These are phyloP conservation scores for Acleris laterana DNA, from an alignment of 2,888 invertebrate genomes.

Conservation along the genomic window DNA sequence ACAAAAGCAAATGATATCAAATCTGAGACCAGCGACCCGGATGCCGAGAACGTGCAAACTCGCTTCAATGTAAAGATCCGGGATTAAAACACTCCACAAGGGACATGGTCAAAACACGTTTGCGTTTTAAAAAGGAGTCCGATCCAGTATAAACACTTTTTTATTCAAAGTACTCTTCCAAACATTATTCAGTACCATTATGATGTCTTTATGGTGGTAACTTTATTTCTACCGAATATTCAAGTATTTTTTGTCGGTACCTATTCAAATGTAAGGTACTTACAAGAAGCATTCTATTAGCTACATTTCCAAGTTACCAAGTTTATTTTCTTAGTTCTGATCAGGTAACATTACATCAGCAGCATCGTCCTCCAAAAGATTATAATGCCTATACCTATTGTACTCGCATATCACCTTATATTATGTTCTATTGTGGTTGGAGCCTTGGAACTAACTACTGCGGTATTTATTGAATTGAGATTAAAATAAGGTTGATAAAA, in stretches of 20 bases:
- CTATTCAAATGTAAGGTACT: not conserved
- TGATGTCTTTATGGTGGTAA: slow-evolving; percentile 7
- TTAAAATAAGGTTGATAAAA: no score
- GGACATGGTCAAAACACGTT: slow-evolving; percentile 33
- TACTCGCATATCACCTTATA: slow-evolving; percentile 21
- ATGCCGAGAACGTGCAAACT: slow-evolving; percentile 44
- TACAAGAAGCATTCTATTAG: slow-evolving; percentile 1
- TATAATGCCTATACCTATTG: slow-evolving; percentile 8
- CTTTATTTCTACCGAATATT: not conserved
- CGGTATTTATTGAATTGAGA: not conserved
- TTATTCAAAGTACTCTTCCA: slow-evolving; percentile 27
- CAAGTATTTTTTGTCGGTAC: no score
- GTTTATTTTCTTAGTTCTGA: slow-evolving; percentile 1
- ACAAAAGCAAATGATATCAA: slow-evolving; percentile 41
- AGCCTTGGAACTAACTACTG: slow-evolving; percentile 2
- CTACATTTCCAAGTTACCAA: slow-evolving; percentile 12
- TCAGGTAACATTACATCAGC: slow-evolving; percentile 13
- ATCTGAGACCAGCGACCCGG: slow-evolving; percentile 58
- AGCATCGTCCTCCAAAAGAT: slow-evolving; percentile 8
- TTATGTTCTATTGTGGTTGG: slow-evolving; percentile 3
- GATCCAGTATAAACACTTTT: slow-evolving; percentile 28
- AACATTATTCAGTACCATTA: slow-evolving; percentile 17
- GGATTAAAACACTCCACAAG: slow-evolving; percentile 45
- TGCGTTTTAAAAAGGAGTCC: slow-evolving; percentile 32
- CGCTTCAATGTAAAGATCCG: slow-evolving; percentile 40